Evolutionary conservation across 2,113 vertebrate species (phyloP).

Genomic region (Tor tambroides): DNA sequence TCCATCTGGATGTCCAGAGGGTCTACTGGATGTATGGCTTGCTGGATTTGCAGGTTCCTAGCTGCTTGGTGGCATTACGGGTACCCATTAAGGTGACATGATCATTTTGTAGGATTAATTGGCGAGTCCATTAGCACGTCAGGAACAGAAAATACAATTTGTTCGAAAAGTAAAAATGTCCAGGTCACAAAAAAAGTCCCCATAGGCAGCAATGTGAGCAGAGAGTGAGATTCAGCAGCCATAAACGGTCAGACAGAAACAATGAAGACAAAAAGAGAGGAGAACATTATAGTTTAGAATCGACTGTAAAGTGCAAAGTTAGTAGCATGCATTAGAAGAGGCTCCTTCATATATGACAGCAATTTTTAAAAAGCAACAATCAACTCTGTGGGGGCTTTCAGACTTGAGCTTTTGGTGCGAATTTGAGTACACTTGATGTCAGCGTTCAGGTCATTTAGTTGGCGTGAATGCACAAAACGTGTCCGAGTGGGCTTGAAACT

Average conservation of each 20-base stretch:
- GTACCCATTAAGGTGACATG: slow-evolving; percentile 48
- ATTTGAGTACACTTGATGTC: neutral
- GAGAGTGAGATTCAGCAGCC: slow-evolving; percentile 9
- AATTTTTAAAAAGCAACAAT: neutral
- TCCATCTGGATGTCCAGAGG: slow-evolving; percentile 83
- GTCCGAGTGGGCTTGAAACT: neutral
- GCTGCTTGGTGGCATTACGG: slow-evolving; percentile 72
- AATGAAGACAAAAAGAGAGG: slow-evolving; percentile 28
- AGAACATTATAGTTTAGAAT: slow-evolving; percentile 27
- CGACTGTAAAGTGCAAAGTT: slow-evolving; percentile 3
- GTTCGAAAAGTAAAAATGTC: neutral
- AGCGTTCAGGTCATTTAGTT: neutral
- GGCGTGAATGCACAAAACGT: neutral
- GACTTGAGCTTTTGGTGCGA: neutral
- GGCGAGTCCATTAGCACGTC: neutral
- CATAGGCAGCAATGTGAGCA: slow-evolving; percentile 47
- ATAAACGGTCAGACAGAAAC: slow-evolving; percentile 32
- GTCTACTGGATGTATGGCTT: slow-evolving; percentile 81
- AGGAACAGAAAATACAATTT: neutral
- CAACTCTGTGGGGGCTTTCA: neutral
- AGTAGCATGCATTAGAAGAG: slow-evolving; percentile 16
- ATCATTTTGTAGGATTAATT: neutral
- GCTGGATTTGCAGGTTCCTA: slow-evolving; percentile 84
- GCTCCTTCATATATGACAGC: neutral
- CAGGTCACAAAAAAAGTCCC: neutral